A percentile compares a stretch with the other conserved stretches of the same genome.
Conservation (phyloP, 2,113 vertebrate genomes). For the Megaceryle torquata region DNA sequence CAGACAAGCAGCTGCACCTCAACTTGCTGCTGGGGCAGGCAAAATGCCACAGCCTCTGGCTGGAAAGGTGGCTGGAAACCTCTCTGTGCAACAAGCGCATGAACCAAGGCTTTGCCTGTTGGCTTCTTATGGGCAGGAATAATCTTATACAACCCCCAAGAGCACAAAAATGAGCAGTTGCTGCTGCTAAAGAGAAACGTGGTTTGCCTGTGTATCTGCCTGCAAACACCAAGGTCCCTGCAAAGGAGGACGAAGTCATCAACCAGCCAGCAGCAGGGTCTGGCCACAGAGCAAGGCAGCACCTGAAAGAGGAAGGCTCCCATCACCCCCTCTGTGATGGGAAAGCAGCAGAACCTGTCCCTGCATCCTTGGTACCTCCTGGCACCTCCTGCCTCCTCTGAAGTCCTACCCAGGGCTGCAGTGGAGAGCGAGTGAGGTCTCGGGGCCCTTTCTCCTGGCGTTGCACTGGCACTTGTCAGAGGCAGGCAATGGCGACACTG, state of each 20-base stretch:
- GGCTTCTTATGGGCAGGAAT: rapidly evolving
- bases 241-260: not conserved
- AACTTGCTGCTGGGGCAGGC: not conserved
- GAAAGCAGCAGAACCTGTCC: not conserved
- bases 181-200: rapidly evolving
- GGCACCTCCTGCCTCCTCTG: not conserved
- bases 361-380: not conserved
- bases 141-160: rapidly evolving
- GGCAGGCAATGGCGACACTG: conserved; percentile 64
- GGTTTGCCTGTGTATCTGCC: rapidly evolving
- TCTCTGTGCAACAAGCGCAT: rapidly evolving
- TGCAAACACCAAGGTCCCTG: rapidly evolving
- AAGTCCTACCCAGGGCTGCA: not conserved
- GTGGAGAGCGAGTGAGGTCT: not conserved
- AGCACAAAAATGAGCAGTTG: rapidly evolving
- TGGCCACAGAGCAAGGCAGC: not conserved
- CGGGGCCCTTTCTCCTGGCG: not conserved
- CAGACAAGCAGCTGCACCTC: not conserved
- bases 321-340: rapidly evolving
- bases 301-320: not conserved
- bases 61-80: rapidly evolving
- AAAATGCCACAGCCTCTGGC: rapidly evolving
- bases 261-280: not conserved
- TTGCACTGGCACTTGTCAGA: conserved; percentile 59
- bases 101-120: not conserved